Evolutionary conservation across 2,888 invertebrate genomes (phyloP), one percentile per base, ranked within the genome.

Genomic region (Rhagonycha fulva): DNA sequence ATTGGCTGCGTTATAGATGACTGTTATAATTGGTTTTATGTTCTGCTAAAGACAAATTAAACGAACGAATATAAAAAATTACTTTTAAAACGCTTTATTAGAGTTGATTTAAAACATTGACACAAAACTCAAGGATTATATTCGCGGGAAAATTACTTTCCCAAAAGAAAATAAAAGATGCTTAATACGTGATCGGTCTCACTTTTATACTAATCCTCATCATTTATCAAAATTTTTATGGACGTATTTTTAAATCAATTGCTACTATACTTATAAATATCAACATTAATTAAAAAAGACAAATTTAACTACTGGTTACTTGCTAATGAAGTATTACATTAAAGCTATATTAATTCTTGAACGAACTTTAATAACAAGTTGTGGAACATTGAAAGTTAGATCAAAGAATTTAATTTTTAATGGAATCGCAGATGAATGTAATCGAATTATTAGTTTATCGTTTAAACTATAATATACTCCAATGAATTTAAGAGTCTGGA

Each of bases 1-100:
- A 85, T 85, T 83, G 83, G 84, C 78, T 78, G 76, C 80, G 83
- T 84, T 85, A 85, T 84, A 82, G 84, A 85, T 86, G 85, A 81
- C 83, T 79, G 80, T 84, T 83, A 83, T 85, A 85, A 84, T 85
- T 85, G 84, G 82, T 82, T 84, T 83, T 82, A 81, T 80, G 81
- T 78, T 82, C 81, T 81, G 76, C 78, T 80, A 79, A 78, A 80
- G 80, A 81, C 76, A 72, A 76, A 76, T 76, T 71, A 74, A 76
- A 73, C 70, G 74, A 60, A 68, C 24, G 68, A 71, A 74, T 71
- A 71, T 66, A 71, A 71, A 76, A 71, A 70, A 71, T 66, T 66
- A 26, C 19, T 66, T 24, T 66, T 66, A 66, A 74, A 76, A 70
- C 47, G 47, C 47, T 47, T 47, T 47, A 47, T 47, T 47, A 47